Base-by-base conservation (phyloP, 2,113 vertebrate species). In the Brachyhypopomus occidentalis region DNA sequence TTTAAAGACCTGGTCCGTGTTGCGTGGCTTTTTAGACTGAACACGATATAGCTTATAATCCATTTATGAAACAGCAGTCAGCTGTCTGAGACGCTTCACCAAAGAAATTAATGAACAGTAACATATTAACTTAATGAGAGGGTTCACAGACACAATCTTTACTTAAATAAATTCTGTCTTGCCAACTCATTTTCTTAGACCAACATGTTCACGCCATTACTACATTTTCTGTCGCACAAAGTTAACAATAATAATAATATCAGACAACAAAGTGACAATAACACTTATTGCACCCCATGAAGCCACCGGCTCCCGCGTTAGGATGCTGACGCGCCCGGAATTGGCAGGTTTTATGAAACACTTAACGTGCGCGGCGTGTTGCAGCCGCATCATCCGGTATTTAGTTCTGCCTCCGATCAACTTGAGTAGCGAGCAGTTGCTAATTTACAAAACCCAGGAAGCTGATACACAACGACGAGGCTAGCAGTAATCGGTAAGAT, bases 361-460 rank as follows among this genome's bases (percentile, higher is more conserved):
- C 74, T 45, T 34, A 62, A 78, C 66, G 70, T 72, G 82, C 72
- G 72, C 66, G 75, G 75, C 77, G 79, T 64, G 82, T 79, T 83
- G 36, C 59, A 78, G 55, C 34, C 34, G 72, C 60, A 25, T 19
- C 74, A 27, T 27, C 36, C 4, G 19, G 69, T 55, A 45, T 38
- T 38, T n/a, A 11, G 63, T 48, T 27, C 3, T 52, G 45, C 8
- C 12, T 52, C 2, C 12, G 45, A 48, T 48, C 41, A 52, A 52
- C 45, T 52, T 41, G 41, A 4, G 5, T 41, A 20, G 27, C 12
- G 4, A 36, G 17, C 27, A 36, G 30, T 14, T 38, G 64, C 1
- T n/a, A 7, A 20, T 20, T 8, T 3, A 38, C 9, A 11, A n/a
- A 70, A 41, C 34, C 36, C 66, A 67, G 12, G 7, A 52, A 12